Percentiles rank a stretch among this genome's conserved stretches.
Conservation (phyloP, 1,140 invertebrate genomes). For the Ceratina australensis region DNA sequence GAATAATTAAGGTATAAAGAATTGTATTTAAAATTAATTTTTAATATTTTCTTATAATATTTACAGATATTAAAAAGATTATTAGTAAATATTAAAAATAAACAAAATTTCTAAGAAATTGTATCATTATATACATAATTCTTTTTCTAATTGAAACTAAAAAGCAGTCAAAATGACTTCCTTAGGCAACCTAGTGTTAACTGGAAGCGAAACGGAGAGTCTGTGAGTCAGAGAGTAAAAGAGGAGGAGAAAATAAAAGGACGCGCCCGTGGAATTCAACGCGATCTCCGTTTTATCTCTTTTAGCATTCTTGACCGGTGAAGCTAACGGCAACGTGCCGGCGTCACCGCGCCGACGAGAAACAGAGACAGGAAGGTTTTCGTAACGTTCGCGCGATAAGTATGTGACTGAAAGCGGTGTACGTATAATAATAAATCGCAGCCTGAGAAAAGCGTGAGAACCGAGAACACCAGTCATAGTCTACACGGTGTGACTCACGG, state of each 20-base stretch:
- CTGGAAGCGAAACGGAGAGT: too few relatives aligned
- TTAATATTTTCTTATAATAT: too few relatives aligned
- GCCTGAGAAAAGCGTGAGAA: conserved; percentile 58
- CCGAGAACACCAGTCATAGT: conserved; percentile 41
- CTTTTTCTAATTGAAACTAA: too few relatives aligned
- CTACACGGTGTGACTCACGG: conserved; percentile 47
- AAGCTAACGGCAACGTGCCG: conserved; percentile 3
- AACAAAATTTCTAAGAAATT: too few relatives aligned
- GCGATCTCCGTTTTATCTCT: conserved; percentile 13
- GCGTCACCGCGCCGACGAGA: background rate
- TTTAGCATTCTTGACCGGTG: conserved; percentile 12
- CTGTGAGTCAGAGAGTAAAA: background rate
- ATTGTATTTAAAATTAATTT: too few relatives aligned
- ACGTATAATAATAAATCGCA: background rate
- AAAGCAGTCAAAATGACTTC: too few relatives aligned
- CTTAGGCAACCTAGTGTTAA: too few relatives aligned
- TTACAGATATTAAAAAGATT: too few relatives aligned
- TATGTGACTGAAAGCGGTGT: background rate
- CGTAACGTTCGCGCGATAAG: background rate
- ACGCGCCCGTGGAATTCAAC: background rate
- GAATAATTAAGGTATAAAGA: too few relatives aligned
- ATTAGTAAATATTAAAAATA: too few relatives aligned
- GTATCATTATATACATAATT: too few relatives aligned
- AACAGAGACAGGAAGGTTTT: background rate
- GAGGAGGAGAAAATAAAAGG: background rate